Evolutionary conservation across 2,888 invertebrate genomes (phyloP), one percentile per base, ranked within the genome.

Genomic region (Gymnoscelis rufifasciata): DNA sequence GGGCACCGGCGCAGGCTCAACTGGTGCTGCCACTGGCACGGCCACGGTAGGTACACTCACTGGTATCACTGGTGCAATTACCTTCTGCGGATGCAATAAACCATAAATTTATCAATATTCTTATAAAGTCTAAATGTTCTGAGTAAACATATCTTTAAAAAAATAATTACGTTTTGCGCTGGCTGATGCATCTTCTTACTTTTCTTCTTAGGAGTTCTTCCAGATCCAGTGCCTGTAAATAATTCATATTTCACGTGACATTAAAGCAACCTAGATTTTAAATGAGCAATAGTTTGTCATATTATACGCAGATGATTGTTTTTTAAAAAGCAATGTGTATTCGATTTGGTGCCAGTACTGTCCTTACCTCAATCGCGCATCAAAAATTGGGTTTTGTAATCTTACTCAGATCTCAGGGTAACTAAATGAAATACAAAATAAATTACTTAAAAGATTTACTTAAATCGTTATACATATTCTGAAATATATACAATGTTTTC

Each of bases 381-480:
- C n/a, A n/a, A 38, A 26, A 33, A 7, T 30, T 29, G 24, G 26
- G 7, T 38, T 38, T 41, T 15, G 7, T 47, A 23, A 42, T 7
- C 14, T 47, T 38, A 36, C 79, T 84, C 84, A 83, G 83, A 86
- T 83, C 84, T 90, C 90, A 89, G 89, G 88, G 76, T 66, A 57
- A 47, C 59, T 55, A 83, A 86, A 87, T 83, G 73, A 88, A 87
- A 87, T 79, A 71, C 83, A 71, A 62, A 60, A 66, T 77, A 77
- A 80, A 66, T 83, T 82, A 83, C 83, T 83, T 84, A 83, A 84
- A 83, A 86, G 81, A 78, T 88, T 86, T 88, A 82, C 84, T 86
- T 87, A 83, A 76, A 76, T 74, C 68, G 73, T 82, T 83, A 79
- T 40, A 39, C 38, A 39, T 84, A 83, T 84, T 80, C 72, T 82